Base-by-base conservation (phyloP, 2,888 invertebrate species). In the Eupithecia subumbrata region DNA sequence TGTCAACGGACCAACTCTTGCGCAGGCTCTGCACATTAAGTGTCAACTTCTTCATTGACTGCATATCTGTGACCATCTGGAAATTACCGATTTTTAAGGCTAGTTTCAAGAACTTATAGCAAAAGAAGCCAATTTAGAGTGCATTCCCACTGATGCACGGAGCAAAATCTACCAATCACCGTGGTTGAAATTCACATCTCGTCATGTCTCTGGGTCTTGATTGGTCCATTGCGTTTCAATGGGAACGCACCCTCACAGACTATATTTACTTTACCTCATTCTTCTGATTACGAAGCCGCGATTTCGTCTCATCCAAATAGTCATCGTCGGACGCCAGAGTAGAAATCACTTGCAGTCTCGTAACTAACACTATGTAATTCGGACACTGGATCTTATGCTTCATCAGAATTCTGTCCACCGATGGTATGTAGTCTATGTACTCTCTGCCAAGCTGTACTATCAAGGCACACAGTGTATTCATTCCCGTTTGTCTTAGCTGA, bases 371-470 rank as follows among this genome's bases (percentile, higher is more conserved):
- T 66, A 98, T 98, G 87, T 99, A 99, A 79, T 96, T 96, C 0
- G 93, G 90, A 80, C 97, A 97, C 68, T 96, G 96, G 73, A 98
- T 98, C 86, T 97, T 97, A 89, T 98, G 97, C 84, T 97, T 98
- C 0, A 94, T 92, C 82, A 98, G 94, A 63, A 98, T 96, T 87
- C 97, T 97, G 84, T 98, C 97, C n/a, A 99, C 98, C 82, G 99
- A 96, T 0, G 98, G 98, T 80, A 98, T 97, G 88, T 99, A 99
- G 73, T 99, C 98, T 80, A 97, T 96, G 90, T 98, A 99, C 85
- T 98, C 98, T 78, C 97, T 96, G 0, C 99, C 98, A 82, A 99
- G 95, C 89, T 99, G 99, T 71, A 97, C 95, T 60, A 98, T 97
- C 79, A 99, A 91, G 0, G 98, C 97, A 85, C 98, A 98, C 11